phyloP scores from a whole-genome alignment of 2,888 invertebrate genomes.

The Arctia plantaginis region DNA sequence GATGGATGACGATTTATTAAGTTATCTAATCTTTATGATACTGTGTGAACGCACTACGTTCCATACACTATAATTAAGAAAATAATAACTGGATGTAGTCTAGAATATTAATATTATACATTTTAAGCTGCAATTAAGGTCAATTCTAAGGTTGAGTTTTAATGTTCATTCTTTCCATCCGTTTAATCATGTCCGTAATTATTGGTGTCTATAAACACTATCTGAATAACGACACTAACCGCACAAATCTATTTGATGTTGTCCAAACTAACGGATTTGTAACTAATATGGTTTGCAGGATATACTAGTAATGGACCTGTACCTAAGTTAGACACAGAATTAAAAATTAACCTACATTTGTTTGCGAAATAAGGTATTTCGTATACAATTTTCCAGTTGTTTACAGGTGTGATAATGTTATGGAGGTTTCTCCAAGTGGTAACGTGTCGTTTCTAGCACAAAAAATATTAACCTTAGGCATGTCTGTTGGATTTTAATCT shows the following conservation, averaged over 20 bases:
- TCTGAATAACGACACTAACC: neutral
- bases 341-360: no score
- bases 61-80: conserved; percentile 23
- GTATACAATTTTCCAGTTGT: no score
- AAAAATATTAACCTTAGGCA: no score
- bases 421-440: no score
- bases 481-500: no score
- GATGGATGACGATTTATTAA: conserved; percentile 68
- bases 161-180: neutral
- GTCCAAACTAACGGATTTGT: neutral
- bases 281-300: neutral
- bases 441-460: no score
- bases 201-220: neutral
- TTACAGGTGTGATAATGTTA: no score
- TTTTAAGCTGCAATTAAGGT: neutral
- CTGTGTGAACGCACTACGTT: conserved; percentile 25
- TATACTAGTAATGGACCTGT: neutral
- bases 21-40: conserved; percentile 57
- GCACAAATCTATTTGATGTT: neutral
- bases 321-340: neutral
- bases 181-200: neutral
- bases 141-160: neutral
- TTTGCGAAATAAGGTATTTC: no score
- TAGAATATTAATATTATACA: neutral
- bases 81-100: conserved; percentile 15